Percentiles rank a stretch among this genome's conserved stretches.
Evolutionary conservation across 2,113 vertebrate species (phyloP).

Genomic region (Hemicordylus capensis): DNA sequence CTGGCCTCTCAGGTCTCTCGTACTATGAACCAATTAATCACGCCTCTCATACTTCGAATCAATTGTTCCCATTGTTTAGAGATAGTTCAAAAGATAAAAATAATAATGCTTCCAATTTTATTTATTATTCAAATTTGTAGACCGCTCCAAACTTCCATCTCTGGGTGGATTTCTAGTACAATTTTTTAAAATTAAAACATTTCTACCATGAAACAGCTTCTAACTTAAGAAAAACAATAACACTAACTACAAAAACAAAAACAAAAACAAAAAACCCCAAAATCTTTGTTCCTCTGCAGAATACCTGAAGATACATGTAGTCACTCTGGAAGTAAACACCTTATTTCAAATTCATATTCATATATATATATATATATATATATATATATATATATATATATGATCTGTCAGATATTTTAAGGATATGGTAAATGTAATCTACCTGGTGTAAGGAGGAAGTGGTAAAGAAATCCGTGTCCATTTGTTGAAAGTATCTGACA

Average conservation of each 20-base stretch:
- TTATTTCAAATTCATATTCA: background rate
- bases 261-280: background rate
- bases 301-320: background rate
- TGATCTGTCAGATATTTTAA: background rate
- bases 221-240: background rate
- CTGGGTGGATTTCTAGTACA: conserved; percentile 24
- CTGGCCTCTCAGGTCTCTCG: background rate
- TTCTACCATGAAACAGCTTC: background rate
- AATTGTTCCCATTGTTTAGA: background rate
- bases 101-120: background rate
- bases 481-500: conserved; percentile 96
- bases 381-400: no score
- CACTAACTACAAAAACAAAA: background rate
- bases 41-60: no score
- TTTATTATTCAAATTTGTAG: no score
- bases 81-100: background rate
- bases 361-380: no score
- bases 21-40: background rate
- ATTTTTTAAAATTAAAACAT: background rate
- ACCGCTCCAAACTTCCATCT: no score
- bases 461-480: conserved; percentile 94
- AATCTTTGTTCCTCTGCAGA: background rate
- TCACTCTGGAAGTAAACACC: background rate
- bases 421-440: conserved; percentile 11
- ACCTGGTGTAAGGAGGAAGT: conserved; percentile 93